Evolutionary conservation across 2,797 vertebrate genomes (phyloP).

Genomic region (Poeciliopsis paucimaculata): DNA sequence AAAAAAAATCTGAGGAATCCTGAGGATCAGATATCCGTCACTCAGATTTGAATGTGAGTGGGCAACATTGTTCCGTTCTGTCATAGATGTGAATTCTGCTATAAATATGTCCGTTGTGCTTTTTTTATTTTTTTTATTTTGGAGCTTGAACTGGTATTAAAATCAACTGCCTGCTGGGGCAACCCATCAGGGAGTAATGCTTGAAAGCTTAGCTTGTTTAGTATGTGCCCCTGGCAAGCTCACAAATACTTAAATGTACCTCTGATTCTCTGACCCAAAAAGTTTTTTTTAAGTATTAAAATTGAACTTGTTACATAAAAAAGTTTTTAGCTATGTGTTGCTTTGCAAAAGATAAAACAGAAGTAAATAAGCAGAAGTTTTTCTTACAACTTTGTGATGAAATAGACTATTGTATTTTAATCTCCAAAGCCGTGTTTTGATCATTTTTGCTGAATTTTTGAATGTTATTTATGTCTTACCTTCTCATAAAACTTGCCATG

Average conservation of each 20-base stretch:
- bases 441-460: conserved; percentile 32
- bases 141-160: conserved; percentile 32
- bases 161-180: conserved; percentile 21
- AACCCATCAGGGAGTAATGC: conserved; percentile 8
- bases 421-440: conserved; percentile 36
- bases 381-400: conserved; percentile 36
- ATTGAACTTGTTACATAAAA: conserved; percentile 49
- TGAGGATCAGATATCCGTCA: conserved; percentile 24
- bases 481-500: conserved; percentile 31
- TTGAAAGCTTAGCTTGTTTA: conserved; percentile 34
- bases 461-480: conserved; percentile 49
- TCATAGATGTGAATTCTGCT: background rate
- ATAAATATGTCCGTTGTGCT: conserved; percentile 22
- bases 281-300: conserved; percentile 32
- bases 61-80: conserved; percentile 26
- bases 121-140: conserved; percentile 26
- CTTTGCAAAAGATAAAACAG: conserved; percentile 25
- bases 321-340: conserved; percentile 23
- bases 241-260: conserved; percentile 31
- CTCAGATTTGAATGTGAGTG: conserved; percentile 27
- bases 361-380: conserved; percentile 31
- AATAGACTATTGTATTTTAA: conserved; percentile 48
- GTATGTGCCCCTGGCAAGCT: conserved; percentile 9
- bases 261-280: conserved; percentile 36
- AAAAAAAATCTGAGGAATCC: conserved; percentile 43